A percentile compares a stretch with the other conserved stretches of the same genome.
Evolutionary conservation across 2,888 invertebrate species (phyloP).

Genomic region (Drosophila demipolita): DNA sequence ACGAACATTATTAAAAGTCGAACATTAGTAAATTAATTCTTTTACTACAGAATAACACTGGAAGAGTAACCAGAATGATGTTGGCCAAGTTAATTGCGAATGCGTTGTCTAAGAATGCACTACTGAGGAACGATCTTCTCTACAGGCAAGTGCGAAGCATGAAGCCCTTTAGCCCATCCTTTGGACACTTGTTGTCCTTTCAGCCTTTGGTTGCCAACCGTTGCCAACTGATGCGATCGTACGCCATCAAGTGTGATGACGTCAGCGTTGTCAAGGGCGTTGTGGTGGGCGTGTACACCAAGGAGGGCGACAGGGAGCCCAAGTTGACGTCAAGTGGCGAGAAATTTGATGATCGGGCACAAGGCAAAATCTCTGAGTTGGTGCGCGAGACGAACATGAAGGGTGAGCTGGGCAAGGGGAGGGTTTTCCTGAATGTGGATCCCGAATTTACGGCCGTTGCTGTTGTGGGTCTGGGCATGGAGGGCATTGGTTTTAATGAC

Average conservation of each 20-base stretch:
- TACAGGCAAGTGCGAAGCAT: constrained; percentile 16
- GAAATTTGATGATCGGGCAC: constrained; percentile 85
- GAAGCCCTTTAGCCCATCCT: background rate
- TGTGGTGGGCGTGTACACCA: constrained; percentile 86
- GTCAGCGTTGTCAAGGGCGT: constrained; percentile 84
- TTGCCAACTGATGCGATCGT: background rate
- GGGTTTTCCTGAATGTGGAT: constrained; percentile 87
- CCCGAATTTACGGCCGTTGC: constrained; percentile 87
- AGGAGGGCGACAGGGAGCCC: constrained; percentile 84
- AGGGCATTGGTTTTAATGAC: constrained; percentile 87
- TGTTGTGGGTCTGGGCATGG: constrained; percentile 89
- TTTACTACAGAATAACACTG: constrained; percentile 1
- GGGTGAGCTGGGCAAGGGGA: constrained; percentile 80
- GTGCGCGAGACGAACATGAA: constrained; percentile 84
- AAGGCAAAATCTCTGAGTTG: constrained; percentile 85
- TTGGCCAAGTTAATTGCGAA: constrained; percentile 33
- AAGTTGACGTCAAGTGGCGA: constrained; percentile 86
- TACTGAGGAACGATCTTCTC: constrained; percentile 18
- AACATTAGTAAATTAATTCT: constrained; percentile 25
- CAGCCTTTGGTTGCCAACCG: background rate
- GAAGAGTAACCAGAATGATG: constrained; percentile 35
- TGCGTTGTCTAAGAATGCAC: constrained; percentile 14
- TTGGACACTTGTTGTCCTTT: too few relatives aligned
- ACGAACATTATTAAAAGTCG: constrained; percentile 1
- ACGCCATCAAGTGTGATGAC: constrained; percentile 24